These are phyloP conservation scores for Luscinia megarhynchos DNA, from an alignment of 2,797 vertebrate species.

Conservation along the genomic window DNA sequence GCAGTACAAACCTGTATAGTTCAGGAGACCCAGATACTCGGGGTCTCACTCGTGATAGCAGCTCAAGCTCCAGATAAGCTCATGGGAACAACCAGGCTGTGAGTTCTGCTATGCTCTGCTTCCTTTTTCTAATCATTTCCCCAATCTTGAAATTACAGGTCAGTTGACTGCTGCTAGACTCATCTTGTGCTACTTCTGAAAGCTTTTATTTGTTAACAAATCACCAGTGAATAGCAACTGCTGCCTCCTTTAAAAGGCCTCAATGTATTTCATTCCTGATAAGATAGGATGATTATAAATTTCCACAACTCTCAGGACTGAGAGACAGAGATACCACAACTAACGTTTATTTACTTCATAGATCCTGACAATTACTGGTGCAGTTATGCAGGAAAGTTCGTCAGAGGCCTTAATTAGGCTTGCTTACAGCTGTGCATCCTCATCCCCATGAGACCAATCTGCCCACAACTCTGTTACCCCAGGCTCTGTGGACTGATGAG, in stretches of 20 bases:
- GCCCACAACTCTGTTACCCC: neutral
- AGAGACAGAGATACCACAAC: neutral
- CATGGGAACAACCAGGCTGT: neutral
- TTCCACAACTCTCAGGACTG: neutral
- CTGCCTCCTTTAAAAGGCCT: neutral
- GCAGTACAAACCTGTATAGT: neutral
- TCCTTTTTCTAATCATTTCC: neutral
- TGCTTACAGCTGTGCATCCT: neutral
- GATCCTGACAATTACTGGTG: neutral
- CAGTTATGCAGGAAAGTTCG: neutral
- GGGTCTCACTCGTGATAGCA: neutral
- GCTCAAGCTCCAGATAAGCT: neutral
- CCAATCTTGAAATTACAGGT: neutral
- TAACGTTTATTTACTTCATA: constrained; percentile 7
- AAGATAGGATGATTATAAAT: neutral
- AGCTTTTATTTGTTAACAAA: constrained; percentile 13
- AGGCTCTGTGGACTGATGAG: neutral
- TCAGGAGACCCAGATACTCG: neutral
- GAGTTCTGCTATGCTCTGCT: neutral
- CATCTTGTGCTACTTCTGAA: neutral
- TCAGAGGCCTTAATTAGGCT: neutral
- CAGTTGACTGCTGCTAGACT: neutral
- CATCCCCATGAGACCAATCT: neutral
- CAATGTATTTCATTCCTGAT: neutral
- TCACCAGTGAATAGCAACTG: neutral